Evolutionary conservation across 2,113 vertebrate genomes (phyloP), one percentile per base, ranked within the genome.

Genomic region (Danio rerio): DNA sequence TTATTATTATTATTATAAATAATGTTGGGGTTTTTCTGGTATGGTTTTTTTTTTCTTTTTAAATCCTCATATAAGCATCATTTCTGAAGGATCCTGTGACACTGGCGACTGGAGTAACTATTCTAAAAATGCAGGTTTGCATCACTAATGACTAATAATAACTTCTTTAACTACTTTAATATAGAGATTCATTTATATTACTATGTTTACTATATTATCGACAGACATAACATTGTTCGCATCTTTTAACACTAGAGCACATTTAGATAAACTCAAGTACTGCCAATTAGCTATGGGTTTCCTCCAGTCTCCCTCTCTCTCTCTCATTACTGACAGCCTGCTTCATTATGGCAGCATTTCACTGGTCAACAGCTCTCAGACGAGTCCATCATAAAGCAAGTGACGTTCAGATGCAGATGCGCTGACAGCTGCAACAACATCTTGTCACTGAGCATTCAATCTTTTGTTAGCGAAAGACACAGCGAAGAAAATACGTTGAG

Each of bases 401-500:
- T 2, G 9, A 68, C 9, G 5, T 45, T 45, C 9, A 68, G 65
- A 18, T 45, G 16, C 65, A 45, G 42, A 68, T 45, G 65, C 16
- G 45, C 16, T 68, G 65, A 68, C 65, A 45, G 42, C 63, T 42
- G 9, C 63, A 16, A 45, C 63, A 66, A 45, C 42, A 45, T 66
- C 63, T 66, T 42, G 63, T 66, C 63, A 45, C 16, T 18, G 15
- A 45, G 65, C 65, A 10, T 68, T 68, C 65, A 68, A 45, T 45
- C 63, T 9, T 68, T 68, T 68, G 16, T 18, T 45, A 68, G 65
- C 8, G 9, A 68, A 16, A 18, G 42, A 16, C 65, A 47, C 65
- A 18, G 16, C 18, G 43, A 31, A 31, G 3, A 31, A 18, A 47
- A 68, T n/a, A 18, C 9, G 16, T 7, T n/a, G 43, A 18, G 65